These are phyloP conservation scores for Phenacoccus solenopsis DNA, from an alignment of 1,140 invertebrate genomes.

Conservation along the genomic window DNA sequence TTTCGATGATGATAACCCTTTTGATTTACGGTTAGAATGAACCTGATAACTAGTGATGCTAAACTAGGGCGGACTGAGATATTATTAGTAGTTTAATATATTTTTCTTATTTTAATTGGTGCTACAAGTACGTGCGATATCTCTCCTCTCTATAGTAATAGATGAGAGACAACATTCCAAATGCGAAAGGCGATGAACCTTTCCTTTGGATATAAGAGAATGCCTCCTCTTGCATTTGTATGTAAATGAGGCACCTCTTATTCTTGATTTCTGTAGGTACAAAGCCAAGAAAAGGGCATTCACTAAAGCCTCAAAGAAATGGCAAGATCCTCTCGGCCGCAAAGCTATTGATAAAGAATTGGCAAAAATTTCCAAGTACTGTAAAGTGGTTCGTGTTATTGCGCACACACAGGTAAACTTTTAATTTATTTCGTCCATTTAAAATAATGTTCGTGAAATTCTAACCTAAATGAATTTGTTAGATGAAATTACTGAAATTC, in stretches of 20 bases:
- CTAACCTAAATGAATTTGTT: too few species aligned
- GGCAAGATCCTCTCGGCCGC: conserved; percentile 90
- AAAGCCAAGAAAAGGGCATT: conserved; percentile 99
- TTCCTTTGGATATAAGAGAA: conserved; percentile 20
- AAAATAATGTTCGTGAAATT: too few species aligned
- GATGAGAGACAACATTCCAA: conserved; percentile 26
- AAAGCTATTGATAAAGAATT: conserved; percentile 96
- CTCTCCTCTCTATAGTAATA: conserved; percentile 44
- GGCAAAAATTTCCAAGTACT: conserved; percentile 96
- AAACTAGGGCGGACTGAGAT: conserved; percentile 25
- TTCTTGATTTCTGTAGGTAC: conserved; percentile 56
- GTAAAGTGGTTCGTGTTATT: conserved; percentile 90
- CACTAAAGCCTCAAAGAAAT: conserved; percentile 96
- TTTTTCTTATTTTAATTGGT: background rate
- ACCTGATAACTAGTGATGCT: background rate
- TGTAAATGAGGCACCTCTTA: conserved; percentile 39
- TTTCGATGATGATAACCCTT: conserved; percentile 34
- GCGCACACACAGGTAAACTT: conserved; percentile 90
- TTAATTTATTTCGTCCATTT: too few species aligned
- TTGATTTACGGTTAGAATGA: conserved; percentile 19
- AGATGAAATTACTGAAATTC: conserved; percentile 95
- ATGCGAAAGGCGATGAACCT: conserved; percentile 36
- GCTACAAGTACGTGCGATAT: background rate
- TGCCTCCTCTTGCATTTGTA: conserved; percentile 46
- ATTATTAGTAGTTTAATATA: conserved; percentile 23